Base-by-base conservation (phyloP, 92 coral and sea anemone species). In the Isaurus tuberculatus region DNA sequence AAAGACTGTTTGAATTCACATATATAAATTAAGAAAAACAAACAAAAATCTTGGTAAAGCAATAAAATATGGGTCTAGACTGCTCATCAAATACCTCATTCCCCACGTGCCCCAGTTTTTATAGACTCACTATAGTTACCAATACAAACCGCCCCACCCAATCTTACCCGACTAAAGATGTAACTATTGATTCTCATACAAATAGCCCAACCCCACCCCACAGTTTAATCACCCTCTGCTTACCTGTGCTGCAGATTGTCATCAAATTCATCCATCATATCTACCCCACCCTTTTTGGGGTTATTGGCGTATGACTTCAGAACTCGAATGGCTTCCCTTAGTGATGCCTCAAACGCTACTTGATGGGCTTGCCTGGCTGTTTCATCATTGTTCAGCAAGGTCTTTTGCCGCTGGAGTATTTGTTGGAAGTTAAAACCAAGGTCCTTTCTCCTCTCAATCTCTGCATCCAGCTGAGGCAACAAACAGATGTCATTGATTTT, bases 391-490 rank as follows among this genome's bases (percentile, higher is more conserved):
- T 87, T 67, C 83, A 95, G 89, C 46, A 92, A 74, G 25, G 94
- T 77, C 72, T 90, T 89, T 86, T 96, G 98, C 27, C 94, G 94
- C 63, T 92, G 91, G 10, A 94, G 83, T 51, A 94, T 86, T 87
- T 96, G 99, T 57, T 92, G 99, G 91, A 96, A 96, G 73, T 92
- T 87, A 73, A 96, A 96, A 19, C 99, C 99, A 11, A 96, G 94
- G 11, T 96, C 99, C 79, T 94, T 94, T 33, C 99, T 86, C 34
- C 99, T 93, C 60, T 96, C 98, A n/a, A 96, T 90, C 78, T 96
- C 99, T 53, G 65, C 89, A 71, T 94, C 96, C 79, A 96, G 92
- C 99, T 96, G 78, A 28, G n/a, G 66, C 72, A 65, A 79, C 22
- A 36, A 42, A 28, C 48, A 17, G 31, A 33, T 65, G 13, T 63